Evolutionary conservation across 1,140 invertebrate species (phyloP).

Genomic region (Nixonia krombeini): DNA sequence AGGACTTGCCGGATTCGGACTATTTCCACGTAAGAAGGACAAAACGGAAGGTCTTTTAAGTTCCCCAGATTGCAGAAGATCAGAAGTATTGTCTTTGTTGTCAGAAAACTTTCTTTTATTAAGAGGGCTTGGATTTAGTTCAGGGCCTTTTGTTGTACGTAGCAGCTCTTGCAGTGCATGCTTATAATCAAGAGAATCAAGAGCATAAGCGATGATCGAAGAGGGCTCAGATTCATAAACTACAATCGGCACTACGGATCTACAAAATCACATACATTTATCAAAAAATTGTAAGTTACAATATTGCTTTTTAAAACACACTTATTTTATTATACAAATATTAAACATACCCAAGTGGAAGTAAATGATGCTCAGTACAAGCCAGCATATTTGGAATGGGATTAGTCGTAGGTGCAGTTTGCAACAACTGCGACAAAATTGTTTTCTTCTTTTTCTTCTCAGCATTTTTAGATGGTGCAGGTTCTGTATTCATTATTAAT

Average conservation of each 20-base stretch:
- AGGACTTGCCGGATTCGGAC: conserved; percentile 61
- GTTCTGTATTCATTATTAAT: conserved; percentile 62
- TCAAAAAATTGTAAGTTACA: background rate
- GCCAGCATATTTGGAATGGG: conserved; percentile 70
- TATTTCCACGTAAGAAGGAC: conserved; percentile 69
- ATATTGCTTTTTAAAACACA: too few species aligned
- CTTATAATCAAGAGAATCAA: conserved; percentile 82
- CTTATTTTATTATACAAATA: too few species aligned
- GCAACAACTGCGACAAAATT: conserved; percentile 79
- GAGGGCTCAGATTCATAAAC: conserved; percentile 90
- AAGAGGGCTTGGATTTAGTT: conserved; percentile 69
- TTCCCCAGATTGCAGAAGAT: conserved; percentile 61
- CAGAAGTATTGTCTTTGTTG: conserved; percentile 64
- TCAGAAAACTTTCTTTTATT: conserved; percentile 68
- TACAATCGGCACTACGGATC: conserved; percentile 78
- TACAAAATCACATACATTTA: conserved; percentile 34
- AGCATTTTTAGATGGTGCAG: conserved; percentile 62
- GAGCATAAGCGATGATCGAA: conserved; percentile 89
- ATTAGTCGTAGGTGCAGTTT: conserved; percentile 69
- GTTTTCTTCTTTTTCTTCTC: conserved; percentile 80
- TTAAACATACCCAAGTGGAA: conserved; percentile 67
- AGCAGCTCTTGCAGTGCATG: conserved; percentile 73
- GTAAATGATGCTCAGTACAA: conserved; percentile 63
- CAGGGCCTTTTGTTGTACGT: conserved; percentile 52
- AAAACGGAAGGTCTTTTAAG: conserved; percentile 68